A percentile compares a stretch with the other conserved stretches of the same genome.
phyloP scores from a whole-genome alignment of 1,140 invertebrate genomes.

The Eriosoma lanigerum region DNA sequence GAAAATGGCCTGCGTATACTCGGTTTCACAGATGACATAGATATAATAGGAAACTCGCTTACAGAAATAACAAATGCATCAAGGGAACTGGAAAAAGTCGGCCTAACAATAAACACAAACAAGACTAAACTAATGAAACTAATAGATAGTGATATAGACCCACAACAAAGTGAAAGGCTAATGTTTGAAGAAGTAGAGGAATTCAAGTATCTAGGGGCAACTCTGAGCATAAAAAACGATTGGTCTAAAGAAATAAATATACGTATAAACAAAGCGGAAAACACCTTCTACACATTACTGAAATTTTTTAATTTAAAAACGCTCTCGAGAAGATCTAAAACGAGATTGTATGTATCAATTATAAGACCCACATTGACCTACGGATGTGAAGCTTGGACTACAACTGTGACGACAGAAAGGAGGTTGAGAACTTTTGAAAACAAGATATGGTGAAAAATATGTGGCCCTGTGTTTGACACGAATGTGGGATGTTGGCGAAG shows the following conservation, averaged over 20 bases:
- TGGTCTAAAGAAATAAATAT: background rate
- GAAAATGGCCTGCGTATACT: background rate
- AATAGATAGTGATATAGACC: background rate
- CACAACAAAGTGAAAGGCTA: background rate
- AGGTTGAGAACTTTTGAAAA: background rate
- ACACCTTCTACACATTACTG: background rate
- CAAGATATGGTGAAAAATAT: constrained; percentile 9
- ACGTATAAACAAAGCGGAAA: background rate
- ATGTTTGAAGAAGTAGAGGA: background rate
- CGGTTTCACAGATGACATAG: background rate
- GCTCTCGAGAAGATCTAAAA: background rate
- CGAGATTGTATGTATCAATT: background rate
- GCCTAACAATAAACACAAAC: background rate
- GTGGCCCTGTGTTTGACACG: background rate
- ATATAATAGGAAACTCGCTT: background rate
- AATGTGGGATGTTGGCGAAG: background rate
- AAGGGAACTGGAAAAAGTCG: background rate
- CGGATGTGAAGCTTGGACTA: background rate
- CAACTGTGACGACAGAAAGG: background rate
- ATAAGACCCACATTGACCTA: constrained; percentile 13
- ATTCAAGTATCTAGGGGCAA: background rate
- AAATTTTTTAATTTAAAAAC: constrained; percentile 2
- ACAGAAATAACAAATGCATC: background rate
- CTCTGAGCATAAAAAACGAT: background rate
- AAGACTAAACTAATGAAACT: background rate